Evolutionary conservation across 2,797 vertebrate genomes (phyloP).

Genomic region (Alca torda): DNA sequence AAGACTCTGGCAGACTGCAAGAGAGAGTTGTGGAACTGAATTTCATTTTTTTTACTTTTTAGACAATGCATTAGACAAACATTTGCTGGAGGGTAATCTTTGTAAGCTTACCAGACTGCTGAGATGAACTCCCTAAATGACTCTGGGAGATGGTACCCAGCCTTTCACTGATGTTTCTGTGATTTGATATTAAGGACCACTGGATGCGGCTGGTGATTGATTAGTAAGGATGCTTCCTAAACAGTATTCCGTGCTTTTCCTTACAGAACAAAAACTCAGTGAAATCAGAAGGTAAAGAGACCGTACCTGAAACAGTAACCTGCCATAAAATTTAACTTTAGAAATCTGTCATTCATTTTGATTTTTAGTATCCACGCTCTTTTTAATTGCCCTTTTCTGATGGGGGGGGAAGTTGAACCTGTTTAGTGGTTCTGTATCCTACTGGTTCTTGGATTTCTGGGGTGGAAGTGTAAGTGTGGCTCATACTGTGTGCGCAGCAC

Average conservation of each 20-base stretch:
- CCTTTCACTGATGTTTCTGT: background rate
- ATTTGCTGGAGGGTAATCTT: background rate
- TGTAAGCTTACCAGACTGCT: background rate
- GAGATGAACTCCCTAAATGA: background rate
- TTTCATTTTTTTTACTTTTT: background rate
- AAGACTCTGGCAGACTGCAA: background rate
- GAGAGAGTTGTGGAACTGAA: background rate
- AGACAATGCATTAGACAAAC: background rate
- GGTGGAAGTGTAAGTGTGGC: background rate
- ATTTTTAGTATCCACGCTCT: background rate
- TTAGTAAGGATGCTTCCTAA: background rate
- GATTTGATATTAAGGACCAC: background rate
- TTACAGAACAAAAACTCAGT: background rate
- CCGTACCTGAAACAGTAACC: no score
- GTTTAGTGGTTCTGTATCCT: background rate
- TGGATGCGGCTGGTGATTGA: background rate
- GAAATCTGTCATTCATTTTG: background rate
- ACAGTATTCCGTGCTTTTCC: background rate
- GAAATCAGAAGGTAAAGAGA: background rate
- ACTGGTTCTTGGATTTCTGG: background rate
- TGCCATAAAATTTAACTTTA: background rate
- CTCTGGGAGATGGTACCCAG: background rate
- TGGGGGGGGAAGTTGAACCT: background rate
- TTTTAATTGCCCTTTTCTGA: background rate
- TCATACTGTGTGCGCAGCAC: accelerated